Percentiles rank a stretch among this genome's conserved stretches.
phyloP scores from a whole-genome alignment of 2,888 invertebrate genomes.

The Drosophila niveifrons region DNA sequence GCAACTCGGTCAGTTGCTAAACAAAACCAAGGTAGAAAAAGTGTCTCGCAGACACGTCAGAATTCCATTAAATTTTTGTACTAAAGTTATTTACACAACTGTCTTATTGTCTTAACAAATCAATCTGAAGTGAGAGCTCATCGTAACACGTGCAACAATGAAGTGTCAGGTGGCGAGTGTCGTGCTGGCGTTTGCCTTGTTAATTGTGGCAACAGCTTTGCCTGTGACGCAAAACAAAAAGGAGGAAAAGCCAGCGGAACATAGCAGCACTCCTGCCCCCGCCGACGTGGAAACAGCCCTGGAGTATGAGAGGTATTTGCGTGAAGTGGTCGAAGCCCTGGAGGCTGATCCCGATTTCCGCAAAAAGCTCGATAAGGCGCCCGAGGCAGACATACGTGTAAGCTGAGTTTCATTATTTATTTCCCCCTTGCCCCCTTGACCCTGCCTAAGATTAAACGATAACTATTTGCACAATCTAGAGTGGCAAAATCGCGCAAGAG shows the following conservation, averaged over 20 bases:
- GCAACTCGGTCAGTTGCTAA: conserved; percentile 31
- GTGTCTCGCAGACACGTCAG: conserved; percentile 63
- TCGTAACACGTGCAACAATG: conserved; percentile 47
- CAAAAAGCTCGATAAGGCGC: conserved; percentile 92
- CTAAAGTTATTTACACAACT: conserved; percentile 58
- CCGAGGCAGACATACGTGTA: conserved; percentile 94
- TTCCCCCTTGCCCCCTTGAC: background rate
- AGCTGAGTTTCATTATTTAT: conserved; percentile 36
- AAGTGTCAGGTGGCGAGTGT: conserved; percentile 23
- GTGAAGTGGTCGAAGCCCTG: conserved; percentile 94
- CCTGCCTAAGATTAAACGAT: background rate
- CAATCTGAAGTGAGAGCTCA: conserved; percentile 9
- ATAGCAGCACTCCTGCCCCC: conserved; percentile 68
- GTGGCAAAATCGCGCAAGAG: conserved; percentile 96
- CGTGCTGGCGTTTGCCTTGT: conserved; percentile 35
- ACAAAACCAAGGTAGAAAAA: conserved; percentile 22
- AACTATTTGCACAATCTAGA: conserved; percentile 86
- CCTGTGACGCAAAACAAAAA: conserved; percentile 87
- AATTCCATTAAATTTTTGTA: conserved; percentile 35
- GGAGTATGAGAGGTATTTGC: conserved; percentile 93
- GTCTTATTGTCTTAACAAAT: conserved; percentile 24
- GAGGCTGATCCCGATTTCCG: conserved; percentile 95
- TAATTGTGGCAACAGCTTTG: conserved; percentile 83
- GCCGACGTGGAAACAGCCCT: conserved; percentile 80
- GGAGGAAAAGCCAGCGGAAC: conserved; percentile 80